Conservation (phyloP, 2,113 vertebrate genomes). For the Hemibagrus wyckioides region DNA sequence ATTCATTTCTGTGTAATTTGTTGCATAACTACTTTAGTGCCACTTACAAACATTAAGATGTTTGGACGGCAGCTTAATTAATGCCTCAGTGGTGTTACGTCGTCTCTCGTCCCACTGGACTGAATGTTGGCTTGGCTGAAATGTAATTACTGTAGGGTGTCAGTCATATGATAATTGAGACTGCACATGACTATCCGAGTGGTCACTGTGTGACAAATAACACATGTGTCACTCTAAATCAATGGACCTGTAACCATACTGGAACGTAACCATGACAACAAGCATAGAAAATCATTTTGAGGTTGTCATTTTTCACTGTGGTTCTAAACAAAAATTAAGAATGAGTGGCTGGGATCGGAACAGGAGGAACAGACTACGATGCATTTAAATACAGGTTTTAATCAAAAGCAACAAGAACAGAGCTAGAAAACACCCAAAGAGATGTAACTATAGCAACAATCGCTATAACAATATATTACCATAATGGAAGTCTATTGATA, state of each 20-base stretch:
- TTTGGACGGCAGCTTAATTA: slow-evolving; percentile 28
- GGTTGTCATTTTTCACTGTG: neutral
- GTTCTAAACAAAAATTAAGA: neutral
- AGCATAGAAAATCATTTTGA: neutral
- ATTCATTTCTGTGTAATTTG: neutral
- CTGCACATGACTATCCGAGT: neutral
- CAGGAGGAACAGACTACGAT: neutral
- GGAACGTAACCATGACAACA: slow-evolving; percentile 13
- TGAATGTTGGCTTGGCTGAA: neutral
- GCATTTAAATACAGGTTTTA: neutral
- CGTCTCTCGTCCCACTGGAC: neutral
- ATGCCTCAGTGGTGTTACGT: neutral
- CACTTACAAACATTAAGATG: slow-evolving; percentile 20
- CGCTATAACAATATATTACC: neutral
- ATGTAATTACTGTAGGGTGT: neutral
- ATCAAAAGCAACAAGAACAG: neutral
- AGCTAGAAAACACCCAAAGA: neutral
- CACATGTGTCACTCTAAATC: neutral
- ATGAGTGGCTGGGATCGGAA: neutral
- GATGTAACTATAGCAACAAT: neutral
- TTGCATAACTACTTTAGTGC: slow-evolving; percentile 8
- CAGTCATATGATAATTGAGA: neutral
- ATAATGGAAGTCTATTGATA: neutral
- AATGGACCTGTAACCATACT: neutral
- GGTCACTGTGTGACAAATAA: neutral